These are phyloP conservation scores for Pachliopta kotzebuea DNA, from an alignment of 2,888 invertebrate genomes.

Conservation along the genomic window DNA sequence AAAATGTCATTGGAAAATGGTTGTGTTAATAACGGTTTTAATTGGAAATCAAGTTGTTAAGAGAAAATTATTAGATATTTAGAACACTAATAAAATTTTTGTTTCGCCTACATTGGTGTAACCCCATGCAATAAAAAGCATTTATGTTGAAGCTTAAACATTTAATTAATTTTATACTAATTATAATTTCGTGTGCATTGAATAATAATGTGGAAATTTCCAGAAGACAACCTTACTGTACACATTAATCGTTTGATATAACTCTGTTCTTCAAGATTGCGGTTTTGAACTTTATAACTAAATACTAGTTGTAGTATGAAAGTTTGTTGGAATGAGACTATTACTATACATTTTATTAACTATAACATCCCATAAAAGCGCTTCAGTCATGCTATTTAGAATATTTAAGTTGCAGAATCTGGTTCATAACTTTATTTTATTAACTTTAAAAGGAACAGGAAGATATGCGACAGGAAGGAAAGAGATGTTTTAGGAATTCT, in stretches of 20 bases:
- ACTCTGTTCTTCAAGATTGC: slow-evolving; percentile 14
- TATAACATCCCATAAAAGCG: slow-evolving; percentile 1
- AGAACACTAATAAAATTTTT: neutral
- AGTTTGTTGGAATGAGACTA: slow-evolving; percentile 8
- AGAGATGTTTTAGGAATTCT: too few species aligned
- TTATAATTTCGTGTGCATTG: neutral
- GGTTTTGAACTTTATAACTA: slow-evolving; percentile 12
- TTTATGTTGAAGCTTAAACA: neutral
- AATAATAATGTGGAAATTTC: neutral
- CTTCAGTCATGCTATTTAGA: neutral
- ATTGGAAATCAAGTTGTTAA: neutral
- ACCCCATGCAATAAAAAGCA: too few species aligned
- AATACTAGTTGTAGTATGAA: slow-evolving; percentile 2
- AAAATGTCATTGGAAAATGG: neutral
- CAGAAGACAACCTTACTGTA: slow-evolving; percentile 8
- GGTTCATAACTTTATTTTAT: neutral
- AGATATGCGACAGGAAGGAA: neutral
- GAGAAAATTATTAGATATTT: neutral
- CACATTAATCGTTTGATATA: neutral
- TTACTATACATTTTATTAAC: neutral
- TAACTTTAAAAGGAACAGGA: neutral
- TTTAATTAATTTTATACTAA: neutral
- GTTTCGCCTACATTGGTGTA: neutral
- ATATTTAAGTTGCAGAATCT: neutral
- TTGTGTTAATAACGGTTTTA: neutral